Conservation (phyloP, 2,113 vertebrate genomes). For the Phodopus roborovskii region DNA sequence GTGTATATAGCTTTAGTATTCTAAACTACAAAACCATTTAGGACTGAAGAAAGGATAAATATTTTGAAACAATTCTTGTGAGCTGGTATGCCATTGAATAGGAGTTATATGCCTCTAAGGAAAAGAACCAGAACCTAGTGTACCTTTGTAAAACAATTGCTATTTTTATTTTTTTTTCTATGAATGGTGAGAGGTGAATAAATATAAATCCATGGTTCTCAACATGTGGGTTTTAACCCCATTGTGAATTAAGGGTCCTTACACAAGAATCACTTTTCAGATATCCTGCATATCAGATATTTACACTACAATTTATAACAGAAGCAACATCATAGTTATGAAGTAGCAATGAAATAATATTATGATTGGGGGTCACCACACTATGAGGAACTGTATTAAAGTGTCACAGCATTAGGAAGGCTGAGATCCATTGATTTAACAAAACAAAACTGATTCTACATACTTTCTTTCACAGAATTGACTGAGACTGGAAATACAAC, state of each 20-base stretch:
- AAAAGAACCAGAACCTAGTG: background rate
- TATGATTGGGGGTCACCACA: background rate
- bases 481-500: constrained; percentile 51
- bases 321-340: background rate
- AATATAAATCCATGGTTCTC: background rate
- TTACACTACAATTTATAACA: background rate
- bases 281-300: background rate
- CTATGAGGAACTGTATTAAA: background rate
- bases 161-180: background rate
- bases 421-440: background rate
- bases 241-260: background rate
- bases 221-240: too few species aligned
- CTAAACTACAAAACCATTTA: background rate
- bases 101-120: background rate
- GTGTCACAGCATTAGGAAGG: background rate
- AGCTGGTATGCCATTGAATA: background rate
- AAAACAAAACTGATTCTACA: background rate
- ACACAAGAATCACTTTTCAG: background rate
- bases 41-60: background rate
- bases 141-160: background rate
- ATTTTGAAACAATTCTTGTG: background rate
- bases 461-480: constrained; percentile 72
- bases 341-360: background rate
- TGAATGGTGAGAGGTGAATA: background rate
- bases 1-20: background rate